Percentiles rank a stretch among this genome's conserved stretches.
Evolutionary conservation across 2,113 vertebrate species (phyloP).

Genomic region (Pseudonaja textilis): DNA sequence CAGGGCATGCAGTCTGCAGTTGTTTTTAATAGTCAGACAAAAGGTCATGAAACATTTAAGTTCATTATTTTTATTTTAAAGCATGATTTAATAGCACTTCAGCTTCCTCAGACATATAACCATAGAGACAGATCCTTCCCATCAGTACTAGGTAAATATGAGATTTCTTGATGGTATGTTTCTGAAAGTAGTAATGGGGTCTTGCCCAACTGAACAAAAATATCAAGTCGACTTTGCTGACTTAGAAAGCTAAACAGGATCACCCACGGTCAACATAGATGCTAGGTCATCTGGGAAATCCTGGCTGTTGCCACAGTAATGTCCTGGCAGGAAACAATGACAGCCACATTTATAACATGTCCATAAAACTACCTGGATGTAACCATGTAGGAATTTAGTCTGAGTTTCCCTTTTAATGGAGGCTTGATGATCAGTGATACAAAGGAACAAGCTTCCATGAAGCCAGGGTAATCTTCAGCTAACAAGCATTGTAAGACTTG

Average conservation of each 20-base stretch:
- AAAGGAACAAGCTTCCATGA: neutral
- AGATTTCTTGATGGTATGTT: neutral
- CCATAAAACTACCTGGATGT: neutral
- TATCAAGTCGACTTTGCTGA: no score
- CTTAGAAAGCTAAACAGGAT: no score
- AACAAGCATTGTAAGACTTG: neutral
- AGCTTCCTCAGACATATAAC: neutral
- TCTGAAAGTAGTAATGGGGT: neutral
- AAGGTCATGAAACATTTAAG: neutral
- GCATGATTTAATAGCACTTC: neutral
- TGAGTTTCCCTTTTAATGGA: neutral
- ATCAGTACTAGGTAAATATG: neutral
- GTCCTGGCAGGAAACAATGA: neutral
- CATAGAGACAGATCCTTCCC: neutral
- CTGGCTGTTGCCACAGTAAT: neutral
- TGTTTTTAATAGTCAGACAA: neutral
- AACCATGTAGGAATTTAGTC: neutral
- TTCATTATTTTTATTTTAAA: neutral
- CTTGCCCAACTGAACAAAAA: no score
- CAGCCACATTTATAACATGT: neutral
- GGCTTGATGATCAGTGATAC: neutral
- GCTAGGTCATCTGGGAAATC: neutral
- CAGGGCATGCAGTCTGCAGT: neutral
- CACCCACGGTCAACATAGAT: no score
- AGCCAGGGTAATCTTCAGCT: neutral